Percentiles rank a stretch among this genome's conserved stretches.
phyloP scores from a whole-genome alignment of 2,888 invertebrate genomes.

The Tipula helvola region DNA sequence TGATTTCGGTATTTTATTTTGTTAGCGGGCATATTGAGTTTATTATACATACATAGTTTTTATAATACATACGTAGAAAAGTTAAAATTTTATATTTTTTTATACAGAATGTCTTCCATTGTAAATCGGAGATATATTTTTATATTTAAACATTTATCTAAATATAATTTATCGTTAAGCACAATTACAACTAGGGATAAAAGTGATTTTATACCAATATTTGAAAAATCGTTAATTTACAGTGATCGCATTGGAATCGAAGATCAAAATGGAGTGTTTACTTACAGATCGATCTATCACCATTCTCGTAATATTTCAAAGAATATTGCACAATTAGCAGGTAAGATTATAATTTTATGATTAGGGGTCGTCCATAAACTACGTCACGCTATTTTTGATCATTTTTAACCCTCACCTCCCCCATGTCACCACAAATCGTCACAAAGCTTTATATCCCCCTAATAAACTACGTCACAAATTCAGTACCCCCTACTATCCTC shows the following conservation, averaged over 20 bases:
- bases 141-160: not conserved
- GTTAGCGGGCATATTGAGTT: not conserved
- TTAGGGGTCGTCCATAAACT: too few species aligned
- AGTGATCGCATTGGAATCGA: constrained; percentile 54
- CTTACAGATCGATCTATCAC: constrained; percentile 57
- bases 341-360: not conserved
- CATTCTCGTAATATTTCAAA: constrained; percentile 52
- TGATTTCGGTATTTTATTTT: not conserved
- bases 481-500: too few species aligned
- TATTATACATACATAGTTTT: too few species aligned
- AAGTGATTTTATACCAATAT: constrained; percentile 49
- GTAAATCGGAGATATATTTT: not conserved
- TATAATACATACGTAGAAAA: not conserved
- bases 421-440: too few species aligned
- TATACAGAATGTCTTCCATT: not conserved
- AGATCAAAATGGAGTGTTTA: constrained; percentile 59
- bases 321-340: constrained; percentile 40
- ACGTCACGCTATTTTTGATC: too few species aligned
- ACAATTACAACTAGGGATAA: not conserved
- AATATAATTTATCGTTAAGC: not conserved
- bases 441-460: too few species aligned
- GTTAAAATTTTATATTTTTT: not conserved
- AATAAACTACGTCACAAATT: too few species aligned
- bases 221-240: constrained; percentile 52
- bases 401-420: too few species aligned